Conservation (phyloP, 2,113 vertebrate species). For the Ailurus styani region DNA sequence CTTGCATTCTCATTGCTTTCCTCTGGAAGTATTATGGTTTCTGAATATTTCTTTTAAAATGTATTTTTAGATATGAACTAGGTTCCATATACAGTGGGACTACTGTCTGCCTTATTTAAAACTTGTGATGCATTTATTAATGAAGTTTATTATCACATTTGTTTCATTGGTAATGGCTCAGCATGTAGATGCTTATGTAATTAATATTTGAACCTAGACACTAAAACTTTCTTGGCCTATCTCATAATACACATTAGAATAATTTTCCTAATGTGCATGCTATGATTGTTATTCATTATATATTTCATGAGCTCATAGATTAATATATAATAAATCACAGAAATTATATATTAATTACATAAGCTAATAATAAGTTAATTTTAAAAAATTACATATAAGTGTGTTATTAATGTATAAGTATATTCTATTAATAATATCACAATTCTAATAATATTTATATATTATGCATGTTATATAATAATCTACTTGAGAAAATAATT, state of each 20-base stretch:
- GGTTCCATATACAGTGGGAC: neutral
- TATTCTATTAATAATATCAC: neutral
- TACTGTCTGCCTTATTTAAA: neutral
- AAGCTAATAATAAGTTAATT: neutral
- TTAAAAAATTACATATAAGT: neutral
- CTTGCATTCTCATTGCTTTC: neutral
- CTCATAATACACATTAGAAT: neutral
- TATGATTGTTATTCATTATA: neutral
- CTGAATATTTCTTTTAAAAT: neutral
- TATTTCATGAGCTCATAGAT: neutral
- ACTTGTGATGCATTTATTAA: neutral
- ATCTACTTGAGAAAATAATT: neutral
- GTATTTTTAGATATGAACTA: neutral
- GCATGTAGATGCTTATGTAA: neutral
- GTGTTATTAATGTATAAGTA: neutral
- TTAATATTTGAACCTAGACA: neutral
- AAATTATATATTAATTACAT: neutral
- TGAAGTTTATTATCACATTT: neutral
- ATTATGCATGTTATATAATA: neutral
- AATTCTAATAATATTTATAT: neutral
- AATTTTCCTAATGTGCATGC: neutral
- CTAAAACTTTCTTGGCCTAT: neutral
- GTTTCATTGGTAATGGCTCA: neutral
- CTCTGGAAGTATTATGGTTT: neutral
- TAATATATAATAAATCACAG: neutral